Base-by-base conservation (phyloP, 2,113 vertebrate genomes). In the Anseranas semipalmata region DNA sequence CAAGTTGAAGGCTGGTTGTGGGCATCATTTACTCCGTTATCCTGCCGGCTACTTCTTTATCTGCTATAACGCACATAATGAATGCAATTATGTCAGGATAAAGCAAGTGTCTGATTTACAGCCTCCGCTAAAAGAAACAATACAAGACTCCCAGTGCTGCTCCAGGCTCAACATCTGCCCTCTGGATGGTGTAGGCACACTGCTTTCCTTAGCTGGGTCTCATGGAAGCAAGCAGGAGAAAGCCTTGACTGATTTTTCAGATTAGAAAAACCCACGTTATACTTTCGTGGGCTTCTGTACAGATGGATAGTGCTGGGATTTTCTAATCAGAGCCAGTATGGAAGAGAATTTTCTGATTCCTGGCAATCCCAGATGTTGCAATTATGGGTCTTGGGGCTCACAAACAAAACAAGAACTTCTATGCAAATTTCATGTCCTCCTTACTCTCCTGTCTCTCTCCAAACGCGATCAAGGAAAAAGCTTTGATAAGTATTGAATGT, bases 101-200 rank as follows among this genome's bases (percentile, higher is more conserved):
- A 88, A 84, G 53, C 39, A 35, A n/a, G 27, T 10, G 32, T 39
- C 48, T 59, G 66, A 25, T 75, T 77, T 50, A 48, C 52, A 87
- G 87, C 16, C 65, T 45, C 48, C 79, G 66, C 70, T 35, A 2
- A 75, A 75, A 53, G 63, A 9, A 78, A 11, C 45, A 6, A 41
- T n/a, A 5, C 6, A 1, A n/a, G 33, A 16, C 6, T 41, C 27
- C 33, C 25, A 0, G 0, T 43, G 35, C 72, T 77, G 82, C 84
- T 30, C 15, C 43, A 70, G 46, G 53, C 46, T 22, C 75, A 7
- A 45, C 19, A 45, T 48, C 63, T 84, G 56, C 21, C 19, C 52
- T 39, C 15, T 11, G 41, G 12, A 1, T n/a, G n/a, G 19, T 17
- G 24, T 25, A 68, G n/a, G 39, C 15, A 41, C 6, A 4, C 19